Percentiles rank a stretch among this genome's conserved stretches.
These are phyloP conservation scores for Percina caprodes DNA, from an alignment of 2,113 vertebrate species.

Conservation along the genomic window DNA sequence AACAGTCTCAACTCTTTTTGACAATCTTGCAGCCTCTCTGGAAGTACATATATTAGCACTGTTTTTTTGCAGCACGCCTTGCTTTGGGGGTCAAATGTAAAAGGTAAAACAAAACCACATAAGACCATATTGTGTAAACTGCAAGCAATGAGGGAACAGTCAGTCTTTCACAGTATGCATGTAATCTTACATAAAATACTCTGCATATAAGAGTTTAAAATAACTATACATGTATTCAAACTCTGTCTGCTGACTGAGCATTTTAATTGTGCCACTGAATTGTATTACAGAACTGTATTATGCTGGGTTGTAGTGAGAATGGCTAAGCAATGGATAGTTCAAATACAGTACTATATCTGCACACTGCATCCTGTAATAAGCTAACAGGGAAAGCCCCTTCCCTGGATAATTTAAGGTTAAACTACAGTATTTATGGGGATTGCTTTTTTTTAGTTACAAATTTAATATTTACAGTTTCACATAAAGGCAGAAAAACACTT, in stretches of 20 bases:
- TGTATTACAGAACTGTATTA: conserved; percentile 11
- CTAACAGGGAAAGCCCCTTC: neutral
- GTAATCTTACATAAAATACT: neutral
- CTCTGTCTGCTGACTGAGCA: neutral
- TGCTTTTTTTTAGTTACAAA: conserved; percentile 23
- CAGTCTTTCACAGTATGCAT: neutral
- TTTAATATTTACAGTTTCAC: conserved; percentile 3
- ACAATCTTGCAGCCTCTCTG: neutral
- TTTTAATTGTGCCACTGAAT: conserved; percentile 12
- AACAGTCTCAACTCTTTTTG: neutral
- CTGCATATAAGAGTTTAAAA: neutral
- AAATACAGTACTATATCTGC: neutral
- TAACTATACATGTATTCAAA: neutral
- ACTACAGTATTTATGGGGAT: conserved; percentile 8
- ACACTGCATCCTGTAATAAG: neutral
- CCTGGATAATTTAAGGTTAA: conserved; percentile 36
- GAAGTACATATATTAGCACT: neutral
- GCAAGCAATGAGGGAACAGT: neutral
- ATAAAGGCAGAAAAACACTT: neutral
- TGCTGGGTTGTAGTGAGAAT: neutral
- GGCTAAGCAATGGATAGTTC: conserved; percentile 35
- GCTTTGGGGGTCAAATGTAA: conserved; percentile 1
- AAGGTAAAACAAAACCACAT: neutral
- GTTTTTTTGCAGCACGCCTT: neutral
- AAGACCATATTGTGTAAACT: neutral